Evolutionary conservation across 2,113 vertebrate genomes (phyloP).

Genomic region (Microtus ochrogaster): DNA sequence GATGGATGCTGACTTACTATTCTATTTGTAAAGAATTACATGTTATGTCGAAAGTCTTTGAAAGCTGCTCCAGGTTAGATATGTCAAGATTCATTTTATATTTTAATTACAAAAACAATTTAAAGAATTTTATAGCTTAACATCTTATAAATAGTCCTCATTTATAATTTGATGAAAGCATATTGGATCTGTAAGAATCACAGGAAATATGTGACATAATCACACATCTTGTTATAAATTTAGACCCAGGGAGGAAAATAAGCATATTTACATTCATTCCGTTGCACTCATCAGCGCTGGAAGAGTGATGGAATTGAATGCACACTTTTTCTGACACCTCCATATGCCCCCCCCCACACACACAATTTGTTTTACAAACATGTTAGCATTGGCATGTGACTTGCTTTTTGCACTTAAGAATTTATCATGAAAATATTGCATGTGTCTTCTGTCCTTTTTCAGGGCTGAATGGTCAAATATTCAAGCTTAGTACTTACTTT

Average conservation of each 20-base stretch:
- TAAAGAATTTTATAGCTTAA: background rate
- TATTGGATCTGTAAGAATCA: background rate
- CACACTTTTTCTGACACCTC: background rate
- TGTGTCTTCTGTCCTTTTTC: background rate
- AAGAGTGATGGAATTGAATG: background rate
- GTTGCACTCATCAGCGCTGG: background rate
- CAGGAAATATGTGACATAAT: background rate
- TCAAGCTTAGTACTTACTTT: background rate
- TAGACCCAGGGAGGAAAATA: background rate
- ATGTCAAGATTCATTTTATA: background rate
- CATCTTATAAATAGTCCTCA: background rate
- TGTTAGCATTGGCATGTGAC: background rate
- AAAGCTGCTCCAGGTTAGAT: background rate
- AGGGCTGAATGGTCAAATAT: background rate
- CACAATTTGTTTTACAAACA: background rate
- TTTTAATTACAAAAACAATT: background rate
- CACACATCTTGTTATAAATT: background rate
- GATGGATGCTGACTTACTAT: background rate
- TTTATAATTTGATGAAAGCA: background rate
- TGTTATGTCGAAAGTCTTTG: background rate
- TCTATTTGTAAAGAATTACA: background rate
- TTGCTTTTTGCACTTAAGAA: slow-evolving; percentile 7
- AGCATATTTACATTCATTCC: background rate
- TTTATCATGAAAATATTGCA: background rate
- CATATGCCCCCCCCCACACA: background rate